These are phyloP conservation scores for Umimayanthus kanabou DNA, from an alignment of 92 coral and sea anemone genomes.

Conservation along the genomic window DNA sequence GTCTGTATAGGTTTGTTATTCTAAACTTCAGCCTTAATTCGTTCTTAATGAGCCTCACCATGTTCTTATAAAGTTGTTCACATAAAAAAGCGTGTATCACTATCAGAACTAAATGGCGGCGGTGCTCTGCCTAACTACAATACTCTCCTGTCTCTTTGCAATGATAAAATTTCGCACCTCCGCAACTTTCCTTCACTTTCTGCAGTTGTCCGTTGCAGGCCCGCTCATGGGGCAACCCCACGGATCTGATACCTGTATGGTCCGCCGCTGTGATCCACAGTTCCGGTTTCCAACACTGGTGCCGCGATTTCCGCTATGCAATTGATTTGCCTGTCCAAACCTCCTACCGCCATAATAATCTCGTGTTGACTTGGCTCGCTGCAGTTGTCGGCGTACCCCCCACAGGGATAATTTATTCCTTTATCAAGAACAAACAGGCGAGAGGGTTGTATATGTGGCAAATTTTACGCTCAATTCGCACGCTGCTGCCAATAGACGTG, in stretches of 20 bases:
- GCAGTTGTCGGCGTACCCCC: conserved; percentile 73
- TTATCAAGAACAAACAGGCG: conserved; percentile 20
- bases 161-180: no score
- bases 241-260: background rate
- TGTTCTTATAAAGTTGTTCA: no score
- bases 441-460: conserved; percentile 23
- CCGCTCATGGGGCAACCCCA: background rate
- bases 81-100: no score
- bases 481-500: background rate
- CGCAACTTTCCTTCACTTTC: background rate
- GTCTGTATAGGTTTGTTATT: no score
- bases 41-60: no score
- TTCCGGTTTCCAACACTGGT: background rate
- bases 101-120: background rate
- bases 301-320: conserved; percentile 18
- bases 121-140: background rate
- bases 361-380: conserved; percentile 69
- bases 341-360: conserved; percentile 73
- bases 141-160: no score
- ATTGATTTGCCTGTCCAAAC: conserved; percentile 42
- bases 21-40: no score
- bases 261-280: background rate
- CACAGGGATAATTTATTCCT: conserved; percentile 82
- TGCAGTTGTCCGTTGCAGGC: background rate
- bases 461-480: background rate